Base-by-base conservation (phyloP, 1,140 invertebrate species). In the Penaeus indicus region DNA sequence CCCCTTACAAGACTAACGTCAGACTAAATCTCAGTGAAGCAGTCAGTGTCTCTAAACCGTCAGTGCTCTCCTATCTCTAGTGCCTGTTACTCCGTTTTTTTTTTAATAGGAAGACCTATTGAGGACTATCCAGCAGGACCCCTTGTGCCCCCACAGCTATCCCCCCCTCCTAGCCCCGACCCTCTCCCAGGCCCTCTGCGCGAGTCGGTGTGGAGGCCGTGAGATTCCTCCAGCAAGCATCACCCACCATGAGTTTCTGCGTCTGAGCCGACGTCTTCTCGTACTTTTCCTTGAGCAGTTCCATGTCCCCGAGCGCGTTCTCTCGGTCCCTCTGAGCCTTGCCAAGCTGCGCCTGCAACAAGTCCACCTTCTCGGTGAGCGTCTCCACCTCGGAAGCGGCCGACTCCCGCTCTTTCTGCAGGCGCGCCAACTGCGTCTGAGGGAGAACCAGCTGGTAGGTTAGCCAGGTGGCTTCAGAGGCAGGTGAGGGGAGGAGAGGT, bases 311-410 rank as follows among this genome's bases (percentile, higher is more conserved):
- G 88, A 96, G 94, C 86, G 96, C 94, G 89, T 95, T 96, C 91
- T 98, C 97, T 91, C 96, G 95, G 89, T 98, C 97, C 72, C 97
- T 94, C 90, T 96, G 96, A n/a, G 95, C 94, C 92, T 98, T 97
- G 83, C 95, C 94, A 62, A 97, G 94, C 87, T 97, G 96, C 75
- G 94, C 96, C 80, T 96, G 95, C 64, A 96, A 95, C 27, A 96
- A 93, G 92, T 98, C 97, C 13, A 96, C 93, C 80, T 96, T 94
- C 92, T 98, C 97, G 67, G 89, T 88, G 16, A 97, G 93, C 92
- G 96, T 96, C 84, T 96, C 96, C 90, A 95, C 94, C 90, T 98
- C 97, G 85, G 96, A 95, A 89, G 96, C 95, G 90, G 96, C 95
- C 84, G 94, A 93, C 92, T 98, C 97, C 90, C 96, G 94, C 92